phyloP scores from a whole-genome alignment of 2,888 invertebrate genomes.

The Penaeus monodon region DNA sequence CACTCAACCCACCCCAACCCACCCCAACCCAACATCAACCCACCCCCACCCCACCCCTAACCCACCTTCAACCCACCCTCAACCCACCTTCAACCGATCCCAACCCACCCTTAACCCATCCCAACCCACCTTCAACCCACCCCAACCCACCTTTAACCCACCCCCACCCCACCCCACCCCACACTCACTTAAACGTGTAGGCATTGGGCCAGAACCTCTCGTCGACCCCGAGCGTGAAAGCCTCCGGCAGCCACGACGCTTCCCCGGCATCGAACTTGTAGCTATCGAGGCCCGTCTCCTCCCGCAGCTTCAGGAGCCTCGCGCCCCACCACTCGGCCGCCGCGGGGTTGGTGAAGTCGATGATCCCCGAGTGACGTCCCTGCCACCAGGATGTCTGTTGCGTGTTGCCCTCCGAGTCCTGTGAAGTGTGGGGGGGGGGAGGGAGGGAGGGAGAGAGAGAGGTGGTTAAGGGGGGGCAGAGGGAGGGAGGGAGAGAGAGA shows the following conservation, averaged over 20 bases:
- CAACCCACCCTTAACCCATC: too few relatives aligned
- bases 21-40: too few relatives aligned
- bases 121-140: too few relatives aligned
- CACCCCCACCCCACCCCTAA: too few relatives aligned
- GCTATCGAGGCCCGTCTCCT: conserved; percentile 78
- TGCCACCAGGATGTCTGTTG: conserved; percentile 72
- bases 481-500: too few relatives aligned
- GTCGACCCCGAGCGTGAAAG: conserved; percentile 64
- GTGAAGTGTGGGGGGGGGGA: not conserved
- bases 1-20: too few relatives aligned
- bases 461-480: too few relatives aligned
- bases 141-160: too few relatives aligned
- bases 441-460: too few relatives aligned
- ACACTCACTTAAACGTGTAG: conserved; percentile 65
- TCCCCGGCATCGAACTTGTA: conserved; percentile 89
- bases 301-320: conserved; percentile 71
- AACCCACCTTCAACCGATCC: too few relatives aligned
- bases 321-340: conserved; percentile 73
- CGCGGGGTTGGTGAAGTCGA: conserved; percentile 81
- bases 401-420: conserved; percentile 52
- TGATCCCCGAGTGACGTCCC: conserved; percentile 72
- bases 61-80: too few relatives aligned
- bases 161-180: too few relatives aligned
- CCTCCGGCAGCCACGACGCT: conserved; percentile 78
- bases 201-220: conserved; percentile 67